phyloP scores from a whole-genome alignment of 2,888 invertebrate species.

The Biston stratarius region DNA sequence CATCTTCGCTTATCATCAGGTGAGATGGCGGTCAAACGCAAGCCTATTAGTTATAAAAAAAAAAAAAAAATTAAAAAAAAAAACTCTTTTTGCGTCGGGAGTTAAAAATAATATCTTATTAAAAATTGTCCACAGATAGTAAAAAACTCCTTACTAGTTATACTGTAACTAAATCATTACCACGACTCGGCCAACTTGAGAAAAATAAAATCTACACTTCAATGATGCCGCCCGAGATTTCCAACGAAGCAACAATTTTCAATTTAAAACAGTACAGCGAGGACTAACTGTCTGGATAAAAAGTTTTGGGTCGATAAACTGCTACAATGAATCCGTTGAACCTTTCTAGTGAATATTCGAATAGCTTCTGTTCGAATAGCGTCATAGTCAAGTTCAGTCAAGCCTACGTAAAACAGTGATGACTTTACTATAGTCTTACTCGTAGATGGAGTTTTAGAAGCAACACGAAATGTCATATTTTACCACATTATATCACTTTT shows the following conservation, averaged over 20 bases:
- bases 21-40: too few species aligned
- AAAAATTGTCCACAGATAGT: background rate
- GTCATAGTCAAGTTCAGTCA: too few species aligned
- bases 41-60: too few species aligned
- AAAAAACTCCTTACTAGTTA: slow-evolving; percentile 4
- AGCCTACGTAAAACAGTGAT: too few species aligned
- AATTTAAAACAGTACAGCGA: slow-evolving; percentile 50
- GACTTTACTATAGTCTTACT: too few species aligned
- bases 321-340: slow-evolving; percentile 48
- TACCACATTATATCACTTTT: too few species aligned
- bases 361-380: background rate
- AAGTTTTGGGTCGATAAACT: slow-evolving; percentile 50
- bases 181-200: slow-evolving; percentile 12
- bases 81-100: too few species aligned
- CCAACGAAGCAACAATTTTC: slow-evolving; percentile 48
- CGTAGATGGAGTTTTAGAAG: background rate
- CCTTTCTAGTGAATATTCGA: slow-evolving; percentile 9
- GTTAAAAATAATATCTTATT: background rate
- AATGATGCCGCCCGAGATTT: slow-evolving; percentile 47
- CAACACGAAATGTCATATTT: too few species aligned
- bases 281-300: slow-evolving; percentile 14
- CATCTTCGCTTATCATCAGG: too few species aligned
- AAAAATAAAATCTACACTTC: slow-evolving; percentile 41
- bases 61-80: too few species aligned
- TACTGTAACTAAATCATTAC: slow-evolving; percentile 22